A percentile compares a stretch with the other conserved stretches of the same genome.
phyloP scores from a whole-genome alignment of 1,140 invertebrate genomes.

The Drosophila oshimai region DNA sequence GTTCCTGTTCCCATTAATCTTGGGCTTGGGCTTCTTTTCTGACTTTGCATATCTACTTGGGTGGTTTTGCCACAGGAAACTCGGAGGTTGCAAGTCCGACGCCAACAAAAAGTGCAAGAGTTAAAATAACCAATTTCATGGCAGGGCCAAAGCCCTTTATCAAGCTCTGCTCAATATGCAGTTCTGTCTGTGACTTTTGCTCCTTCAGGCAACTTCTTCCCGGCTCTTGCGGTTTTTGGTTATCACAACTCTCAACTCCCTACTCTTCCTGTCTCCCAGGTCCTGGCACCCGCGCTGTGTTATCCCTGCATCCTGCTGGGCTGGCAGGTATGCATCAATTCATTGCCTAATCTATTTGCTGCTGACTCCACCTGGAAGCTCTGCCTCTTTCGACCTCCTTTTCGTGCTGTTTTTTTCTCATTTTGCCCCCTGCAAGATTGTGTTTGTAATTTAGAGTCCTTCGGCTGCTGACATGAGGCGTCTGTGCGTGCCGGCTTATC shows the following conservation, averaged over 20 bases:
- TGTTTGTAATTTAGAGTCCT: constrained; percentile 64
- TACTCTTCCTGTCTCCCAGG: not conserved
- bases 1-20: constrained; percentile 37
- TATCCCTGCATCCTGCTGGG: constrained; percentile 10
- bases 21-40: not conserved
- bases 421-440: constrained; percentile 13
- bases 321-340: constrained; percentile 79
- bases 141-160: constrained; percentile 64
- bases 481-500: constrained; percentile 73
- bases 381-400: not conserved
- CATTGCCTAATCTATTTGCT: constrained; percentile 78
- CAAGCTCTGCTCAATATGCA: constrained; percentile 75
- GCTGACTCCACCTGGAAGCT: constrained; percentile 47
- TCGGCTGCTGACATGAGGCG: constrained; percentile 66
- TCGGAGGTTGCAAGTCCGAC: constrained; percentile 23
- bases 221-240: constrained; percentile 60
- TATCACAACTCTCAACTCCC: constrained; percentile 65
- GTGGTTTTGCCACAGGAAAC: constrained; percentile 33
- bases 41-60: constrained; percentile 23
- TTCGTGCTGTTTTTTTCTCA: constrained; percentile 6
- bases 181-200: constrained; percentile 42
- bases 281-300: not conserved
- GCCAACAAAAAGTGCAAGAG: constrained; percentile 32
- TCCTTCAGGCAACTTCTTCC: constrained; percentile 55
- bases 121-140: constrained; percentile 67